These are phyloP conservation scores for Amblyteles armatorius DNA, from an alignment of 2,888 invertebrate species.

Conservation along the genomic window DNA sequence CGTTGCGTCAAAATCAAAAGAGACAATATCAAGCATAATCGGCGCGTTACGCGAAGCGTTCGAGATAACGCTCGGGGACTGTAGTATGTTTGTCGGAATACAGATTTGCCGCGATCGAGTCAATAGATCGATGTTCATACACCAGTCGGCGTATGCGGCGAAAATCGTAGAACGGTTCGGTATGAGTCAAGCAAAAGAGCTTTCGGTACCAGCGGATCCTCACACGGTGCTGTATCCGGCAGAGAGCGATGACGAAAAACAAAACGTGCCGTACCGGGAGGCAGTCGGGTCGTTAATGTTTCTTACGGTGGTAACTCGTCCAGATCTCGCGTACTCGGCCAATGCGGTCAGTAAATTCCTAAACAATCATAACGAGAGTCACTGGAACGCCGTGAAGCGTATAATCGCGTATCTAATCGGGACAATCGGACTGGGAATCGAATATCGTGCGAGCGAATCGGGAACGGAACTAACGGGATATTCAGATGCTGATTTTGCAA, in stretches of 20 bases:
- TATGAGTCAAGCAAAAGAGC: conserved; percentile 52
- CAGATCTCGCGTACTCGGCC: conserved; percentile 50
- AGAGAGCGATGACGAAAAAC: not conserved
- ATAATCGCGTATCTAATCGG: conserved; percentile 51
- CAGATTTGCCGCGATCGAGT: conserved; percentile 61
- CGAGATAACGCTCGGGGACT: conserved; percentile 12
- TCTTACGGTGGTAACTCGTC: conserved; percentile 49
- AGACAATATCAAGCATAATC: conserved; percentile 10
- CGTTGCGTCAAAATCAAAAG: conserved; percentile 28
- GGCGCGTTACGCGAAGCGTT: conserved; percentile 32
- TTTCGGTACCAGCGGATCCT: not conserved
- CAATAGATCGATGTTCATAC: conserved; percentile 57
- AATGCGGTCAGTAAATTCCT: conserved; percentile 55
- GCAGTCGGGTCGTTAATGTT: conserved; percentile 61
- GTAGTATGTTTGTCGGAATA: conserved; percentile 33
- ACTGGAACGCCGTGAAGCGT: conserved; percentile 60
- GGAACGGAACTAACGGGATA: not conserved
- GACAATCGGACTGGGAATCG: conserved; percentile 30
- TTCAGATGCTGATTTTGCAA: not conserved
- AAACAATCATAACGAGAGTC: conserved; percentile 50
- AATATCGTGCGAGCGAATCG: not conserved
- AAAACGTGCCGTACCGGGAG: conserved; percentile 50
- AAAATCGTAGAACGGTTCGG: conserved; percentile 58
- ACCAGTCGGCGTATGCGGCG: conserved; percentile 58
- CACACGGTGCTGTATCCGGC: not conserved